A percentile compares a stretch with the other conserved stretches of the same genome.
Conservation (phyloP, 2,888 invertebrate species). For the Meloe dianella region DNA sequence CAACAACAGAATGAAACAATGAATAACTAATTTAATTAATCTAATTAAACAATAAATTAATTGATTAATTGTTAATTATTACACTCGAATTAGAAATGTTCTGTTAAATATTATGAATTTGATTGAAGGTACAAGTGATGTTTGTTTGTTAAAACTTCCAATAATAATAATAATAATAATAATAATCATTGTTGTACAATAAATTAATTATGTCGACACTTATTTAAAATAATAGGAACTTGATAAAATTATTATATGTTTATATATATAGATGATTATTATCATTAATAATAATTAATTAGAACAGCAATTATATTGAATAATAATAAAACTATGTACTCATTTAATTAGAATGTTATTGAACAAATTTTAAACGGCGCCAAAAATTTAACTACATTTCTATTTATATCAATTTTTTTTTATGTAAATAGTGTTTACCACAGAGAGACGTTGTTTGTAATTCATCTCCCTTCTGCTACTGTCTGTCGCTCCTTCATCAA, state of each 20-base stretch:
- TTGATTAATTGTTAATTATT: no score
- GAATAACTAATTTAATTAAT: no score
- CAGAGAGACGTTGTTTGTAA: neutral
- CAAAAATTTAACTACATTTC: neutral
- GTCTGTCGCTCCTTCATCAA: neutral
- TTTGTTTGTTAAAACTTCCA: no score
- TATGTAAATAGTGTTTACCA: neutral
- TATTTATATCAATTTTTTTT: neutral
- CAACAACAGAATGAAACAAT: no score
- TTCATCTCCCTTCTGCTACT: no score
- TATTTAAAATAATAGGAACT: constrained; percentile 7
- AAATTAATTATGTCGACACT: neutral
- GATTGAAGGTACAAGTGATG: no score
- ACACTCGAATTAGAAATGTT: no score
- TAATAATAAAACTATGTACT: neutral
- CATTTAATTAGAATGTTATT: constrained; percentile 9
- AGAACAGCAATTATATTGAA: neutral
- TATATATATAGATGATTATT: no score
- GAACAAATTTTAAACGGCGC: constrained; percentile 8
- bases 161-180: neutral
- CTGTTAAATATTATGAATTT: no score
- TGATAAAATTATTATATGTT: neutral
- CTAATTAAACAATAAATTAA: no score
- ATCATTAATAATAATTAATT: neutral
- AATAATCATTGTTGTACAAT: neutral